These are phyloP conservation scores for Chironomus tentans DNA, from an alignment of 2,888 invertebrate species.

Conservation along the genomic window DNA sequence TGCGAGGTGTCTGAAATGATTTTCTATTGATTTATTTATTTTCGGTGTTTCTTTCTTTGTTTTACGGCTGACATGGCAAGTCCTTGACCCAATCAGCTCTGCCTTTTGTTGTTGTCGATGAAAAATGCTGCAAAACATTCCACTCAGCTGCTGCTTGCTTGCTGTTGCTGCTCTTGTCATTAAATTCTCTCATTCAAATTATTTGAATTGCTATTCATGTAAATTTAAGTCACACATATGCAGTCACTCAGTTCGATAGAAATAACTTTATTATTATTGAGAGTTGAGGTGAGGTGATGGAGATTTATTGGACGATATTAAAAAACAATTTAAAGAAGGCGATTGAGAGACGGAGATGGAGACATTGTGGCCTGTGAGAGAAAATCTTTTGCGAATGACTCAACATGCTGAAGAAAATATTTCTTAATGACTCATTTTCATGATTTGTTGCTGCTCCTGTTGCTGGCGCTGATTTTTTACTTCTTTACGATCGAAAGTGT, in stretches of 20 bases:
- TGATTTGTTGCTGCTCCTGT: neutral
- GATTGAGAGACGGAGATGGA: neutral
- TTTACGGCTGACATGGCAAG: neutral
- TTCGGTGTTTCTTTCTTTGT: neutral
- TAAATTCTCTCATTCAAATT: too few species aligned
- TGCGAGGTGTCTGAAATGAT: neutral
- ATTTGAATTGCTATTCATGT: too few species aligned
- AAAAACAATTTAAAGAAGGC: neutral
- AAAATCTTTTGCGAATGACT: neutral
- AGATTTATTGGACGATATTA: conserved; percentile 5
- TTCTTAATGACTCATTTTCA: neutral
- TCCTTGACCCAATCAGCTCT: neutral
- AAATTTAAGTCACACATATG: neutral
- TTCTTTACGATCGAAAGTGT: neutral
- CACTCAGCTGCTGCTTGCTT: too few species aligned
- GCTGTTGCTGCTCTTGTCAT: too few species aligned
- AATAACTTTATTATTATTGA: neutral
- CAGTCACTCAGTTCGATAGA: neutral
- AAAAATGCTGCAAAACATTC: too few species aligned
- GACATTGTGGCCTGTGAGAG: neutral
- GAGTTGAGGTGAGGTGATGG: neutral
- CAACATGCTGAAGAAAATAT: neutral
- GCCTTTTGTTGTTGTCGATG: neutral
- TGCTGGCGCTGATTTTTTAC: neutral
- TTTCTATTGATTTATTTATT: neutral